phyloP scores from a whole-genome alignment of 2,113 vertebrate genomes.

The Myxocyprinus asiaticus region DNA sequence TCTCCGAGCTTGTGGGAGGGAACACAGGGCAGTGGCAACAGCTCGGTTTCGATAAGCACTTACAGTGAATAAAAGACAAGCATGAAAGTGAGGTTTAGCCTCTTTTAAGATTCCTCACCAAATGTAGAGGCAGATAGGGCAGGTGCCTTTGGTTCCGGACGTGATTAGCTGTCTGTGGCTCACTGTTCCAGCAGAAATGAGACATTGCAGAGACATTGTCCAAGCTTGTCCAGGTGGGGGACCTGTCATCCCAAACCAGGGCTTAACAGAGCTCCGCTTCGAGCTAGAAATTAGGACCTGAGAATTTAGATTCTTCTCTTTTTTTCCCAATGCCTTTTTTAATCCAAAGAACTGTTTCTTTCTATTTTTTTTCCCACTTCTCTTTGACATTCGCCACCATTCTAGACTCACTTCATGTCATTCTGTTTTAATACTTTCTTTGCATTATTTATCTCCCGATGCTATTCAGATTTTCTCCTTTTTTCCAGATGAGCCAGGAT shows the following conservation, averaged over 20 bases:
- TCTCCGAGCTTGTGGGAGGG: slow-evolving; percentile 80
- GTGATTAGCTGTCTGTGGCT: slow-evolving; percentile 77
- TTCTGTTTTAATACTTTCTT: slow-evolving; percentile 58
- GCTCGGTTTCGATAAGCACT: slow-evolving; percentile 81
- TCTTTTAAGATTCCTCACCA: slow-evolving; percentile 79
- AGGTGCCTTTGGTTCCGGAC: slow-evolving; percentile 81
- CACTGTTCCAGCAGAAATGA: slow-evolving; percentile 79
- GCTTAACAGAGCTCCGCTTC: slow-evolving; percentile 75
- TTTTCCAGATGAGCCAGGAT: slow-evolving; percentile 54
- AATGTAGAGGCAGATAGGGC: slow-evolving; percentile 80
- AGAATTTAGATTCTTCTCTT: slow-evolving; percentile 65
- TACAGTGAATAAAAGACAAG: slow-evolving; percentile 84
- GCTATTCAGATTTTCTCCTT: slow-evolving; percentile 63
- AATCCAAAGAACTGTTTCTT: slow-evolving; percentile 68
- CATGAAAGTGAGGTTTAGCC: slow-evolving; percentile 84
- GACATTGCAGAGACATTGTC: slow-evolving; percentile 81
- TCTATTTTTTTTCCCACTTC: slow-evolving; percentile 40
- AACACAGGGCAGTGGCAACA: slow-evolving; percentile 79
- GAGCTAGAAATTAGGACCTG: slow-evolving; percentile 78
- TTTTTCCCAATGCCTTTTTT: slow-evolving; percentile 65
- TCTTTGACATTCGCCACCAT: slow-evolving; percentile 28
- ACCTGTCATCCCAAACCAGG: slow-evolving; percentile 81
- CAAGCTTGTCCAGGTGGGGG: slow-evolving; percentile 85
- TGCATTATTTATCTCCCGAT: slow-evolving; percentile 63
- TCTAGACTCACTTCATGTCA: slow-evolving; percentile 58